Conservation (phyloP, 2,888 invertebrate genomes). For the Dascillus cervinus region DNA sequence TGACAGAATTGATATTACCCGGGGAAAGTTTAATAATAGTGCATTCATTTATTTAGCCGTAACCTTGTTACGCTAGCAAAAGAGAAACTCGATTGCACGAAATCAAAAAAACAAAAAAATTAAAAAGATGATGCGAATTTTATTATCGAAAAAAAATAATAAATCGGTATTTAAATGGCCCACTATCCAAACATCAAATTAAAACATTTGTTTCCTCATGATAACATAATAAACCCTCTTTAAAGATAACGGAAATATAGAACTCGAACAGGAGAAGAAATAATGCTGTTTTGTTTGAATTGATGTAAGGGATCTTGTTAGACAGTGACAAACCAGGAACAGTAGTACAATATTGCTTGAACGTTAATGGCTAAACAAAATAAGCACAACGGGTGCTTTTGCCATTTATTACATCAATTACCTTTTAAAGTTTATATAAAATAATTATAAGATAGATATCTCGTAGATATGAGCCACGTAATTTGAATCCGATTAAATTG, state of each 20-base stretch:
- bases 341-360: too few species aligned
- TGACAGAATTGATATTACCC: constrained; percentile 29
- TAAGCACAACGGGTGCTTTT: too few species aligned
- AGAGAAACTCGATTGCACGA: constrained; percentile 31
- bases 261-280: not conserved
- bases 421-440: too few species aligned
- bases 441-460: too few species aligned
- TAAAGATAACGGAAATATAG: not conserved
- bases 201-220: not conserved
- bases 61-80: constrained; percentile 38
- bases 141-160: too few species aligned
- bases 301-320: too few species aligned
- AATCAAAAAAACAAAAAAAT: constrained; percentile 12
- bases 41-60: constrained; percentile 36
- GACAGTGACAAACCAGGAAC: too few species aligned
- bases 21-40: constrained; percentile 39
- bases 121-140: constrained; percentile 14
- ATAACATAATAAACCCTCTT: not conserved
- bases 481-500: too few species aligned
- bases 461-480: too few species aligned
- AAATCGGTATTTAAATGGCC: too few species aligned
- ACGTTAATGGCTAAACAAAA: too few species aligned
- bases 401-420: too few species aligned
- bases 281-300: not conserved
- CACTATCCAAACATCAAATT: not conserved